Evolutionary conservation across 2,113 vertebrate genomes (phyloP), one percentile per base, ranked within the genome.

Genomic region (Microtus montanus): DNA sequence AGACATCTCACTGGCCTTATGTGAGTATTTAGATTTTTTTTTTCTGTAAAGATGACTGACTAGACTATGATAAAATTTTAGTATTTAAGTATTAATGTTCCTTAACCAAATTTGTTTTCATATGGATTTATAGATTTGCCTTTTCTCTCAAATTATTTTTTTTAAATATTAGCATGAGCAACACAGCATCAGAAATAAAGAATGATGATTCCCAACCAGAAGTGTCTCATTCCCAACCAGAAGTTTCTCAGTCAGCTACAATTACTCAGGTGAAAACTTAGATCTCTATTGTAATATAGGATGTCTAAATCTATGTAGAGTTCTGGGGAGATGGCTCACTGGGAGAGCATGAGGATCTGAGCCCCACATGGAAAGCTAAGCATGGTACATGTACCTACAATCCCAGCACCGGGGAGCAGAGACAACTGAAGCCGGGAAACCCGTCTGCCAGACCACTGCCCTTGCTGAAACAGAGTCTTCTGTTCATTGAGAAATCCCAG

Each of bases 81-180:
- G 38, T 7, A 54, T 52, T 44, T 94, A 79, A 92, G 93, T 75
- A 85, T 92, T 44, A 96, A 87, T 89, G 35, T 61, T 75, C 54
- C 41, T 58, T 90, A 94, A 87, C 3, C 12, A 20, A 94, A n/a
- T 96, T 94, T 91, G 38, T 89, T 96, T 92, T 94, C 79, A 83
- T 79, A 47, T 95, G 33, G 28, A 93, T 66, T 94, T 92, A 92
- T 66, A 78, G 5, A 90, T 47, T 63, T 92, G 8, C 20, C 89
- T 95, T 73, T 91, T 70, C 49, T 89, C 93, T 87, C n/a, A 89
- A 93, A 89, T 91, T 93, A 44, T 92, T 91, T 89, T 96, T 93
- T 95, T 96, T 83, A 90, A 92, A 87, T 89, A 73, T 77, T 92
- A 97, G 96, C 68, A 95, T 96, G 95, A 15, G 68, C 1, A 47